Evolutionary conservation across 2,888 invertebrate genomes (phyloP), one percentile per base, ranked within the genome.

Genomic region (Yponomeuta plumbellus): DNA sequence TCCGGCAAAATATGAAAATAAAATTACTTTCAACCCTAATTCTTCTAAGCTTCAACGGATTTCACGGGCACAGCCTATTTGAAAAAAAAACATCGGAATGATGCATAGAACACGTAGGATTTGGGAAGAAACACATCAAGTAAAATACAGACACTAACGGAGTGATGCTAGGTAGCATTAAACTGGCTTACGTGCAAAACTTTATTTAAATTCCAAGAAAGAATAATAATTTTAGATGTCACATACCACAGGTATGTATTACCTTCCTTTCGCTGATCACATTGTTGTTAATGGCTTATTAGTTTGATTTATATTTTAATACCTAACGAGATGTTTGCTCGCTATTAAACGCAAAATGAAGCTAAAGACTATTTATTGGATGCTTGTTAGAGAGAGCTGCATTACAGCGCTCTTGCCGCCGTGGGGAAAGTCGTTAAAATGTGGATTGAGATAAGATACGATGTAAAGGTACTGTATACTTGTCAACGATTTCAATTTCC

Each of bases 401-500:
- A 59, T 59, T 63, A 63, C 34, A 61, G 44, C n/a, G 44, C 63
- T 70, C 67, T 63, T 70, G 70, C 71, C 70, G 70, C 71, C 70
- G 71, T 66, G 69, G 77, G 70, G 76, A 77, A 77, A 77, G 76
- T 75, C 71, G 72, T 72, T 70, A 72, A 52, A 76, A 71, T 74
- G 73, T 73, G 70, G 71, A 72, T 70, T 71, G 69, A 66, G 74
- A 76, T 77, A 74, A 73, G 70, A 75, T 76, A 71, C 44, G 63
- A 63, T 44, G 39, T 62, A 52, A 34, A 26, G 40, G 40, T 62
- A 63, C 21, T 26, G 26, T 23, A 20, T n/a, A 56, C 20, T 59
- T 17, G 44, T 52, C 44, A 52, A 52, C 44, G 44, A 52, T 52
- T 52, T 6, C 44, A 6, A 52, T 52, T 52, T 52, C 44, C 44